Evolutionary conservation across 2,113 vertebrate species (phyloP).

Genomic region (Camelus bactrianus): DNA sequence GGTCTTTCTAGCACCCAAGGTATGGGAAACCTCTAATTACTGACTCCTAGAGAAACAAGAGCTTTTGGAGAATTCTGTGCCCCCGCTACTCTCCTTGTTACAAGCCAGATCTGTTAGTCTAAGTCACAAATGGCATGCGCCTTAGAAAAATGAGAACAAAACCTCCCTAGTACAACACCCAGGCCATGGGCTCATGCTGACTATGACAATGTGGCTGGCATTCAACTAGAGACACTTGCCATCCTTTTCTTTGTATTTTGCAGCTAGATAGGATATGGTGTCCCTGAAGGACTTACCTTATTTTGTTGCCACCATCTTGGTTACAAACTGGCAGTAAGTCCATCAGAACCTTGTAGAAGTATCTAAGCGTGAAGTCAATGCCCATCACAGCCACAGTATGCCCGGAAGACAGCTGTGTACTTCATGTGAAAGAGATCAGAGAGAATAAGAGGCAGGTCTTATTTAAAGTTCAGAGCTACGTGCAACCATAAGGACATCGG

Average conservation of each 20-base stretch:
- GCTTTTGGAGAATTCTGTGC: neutral
- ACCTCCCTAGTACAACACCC: neutral
- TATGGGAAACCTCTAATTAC: conserved; percentile 37
- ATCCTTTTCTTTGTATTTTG: neutral
- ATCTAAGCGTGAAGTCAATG: conserved; percentile 97
- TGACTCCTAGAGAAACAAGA: neutral
- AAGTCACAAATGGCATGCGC: neutral
- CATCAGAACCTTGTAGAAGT: conserved; percentile 99
- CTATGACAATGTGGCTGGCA: neutral
- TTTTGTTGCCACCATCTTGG: conserved; percentile 98
- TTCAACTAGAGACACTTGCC: neutral
- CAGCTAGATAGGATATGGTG: neutral
- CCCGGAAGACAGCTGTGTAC: conserved; percentile 92
- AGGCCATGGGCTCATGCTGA: neutral
- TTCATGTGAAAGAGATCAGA: conserved; percentile 70
- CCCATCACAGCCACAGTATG: conserved; percentile 98
- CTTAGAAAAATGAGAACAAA: neutral
- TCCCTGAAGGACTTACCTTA: conserved; percentile 88
- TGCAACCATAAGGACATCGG: neutral
- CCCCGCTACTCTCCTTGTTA: neutral
- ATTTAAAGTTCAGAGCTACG: neutral
- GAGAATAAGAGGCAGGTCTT: neutral
- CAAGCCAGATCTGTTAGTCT: neutral
- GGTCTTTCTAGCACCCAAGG: conserved; percentile 11
- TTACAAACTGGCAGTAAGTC: conserved; percentile 97